These are phyloP conservation scores for Trissoscelio sp. DNA, from an alignment of 2,888 invertebrate genomes.

Conservation along the genomic window DNA sequence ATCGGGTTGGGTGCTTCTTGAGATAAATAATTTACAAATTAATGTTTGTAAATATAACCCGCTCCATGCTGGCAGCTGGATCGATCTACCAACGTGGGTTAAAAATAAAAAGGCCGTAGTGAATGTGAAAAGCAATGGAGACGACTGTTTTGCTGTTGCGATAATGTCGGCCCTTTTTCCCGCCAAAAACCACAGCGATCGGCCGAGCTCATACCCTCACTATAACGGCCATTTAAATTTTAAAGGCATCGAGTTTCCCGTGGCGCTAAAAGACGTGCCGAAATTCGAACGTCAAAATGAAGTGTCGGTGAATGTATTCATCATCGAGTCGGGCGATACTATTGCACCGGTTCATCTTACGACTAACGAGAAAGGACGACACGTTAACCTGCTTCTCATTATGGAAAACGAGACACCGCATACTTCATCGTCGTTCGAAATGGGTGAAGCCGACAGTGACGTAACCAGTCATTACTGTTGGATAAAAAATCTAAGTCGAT, in stretches of 20 bases:
- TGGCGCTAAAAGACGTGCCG: background rate
- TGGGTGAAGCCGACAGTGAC: too few relatives aligned
- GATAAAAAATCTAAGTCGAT: slow-evolving; percentile 17
- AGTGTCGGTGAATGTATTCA: slow-evolving; percentile 14
- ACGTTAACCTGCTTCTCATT: background rate
- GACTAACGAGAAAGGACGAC: background rate
- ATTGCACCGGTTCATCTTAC: slow-evolving; percentile 23
- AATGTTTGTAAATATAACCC: background rate
- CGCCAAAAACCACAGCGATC: background rate
- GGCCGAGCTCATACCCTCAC: background rate
- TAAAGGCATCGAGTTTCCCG: slow-evolving; percentile 6
- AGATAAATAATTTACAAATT: background rate
- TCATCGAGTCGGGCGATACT: too few relatives aligned
- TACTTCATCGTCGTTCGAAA: too few relatives aligned
- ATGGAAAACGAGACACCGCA: too few relatives aligned
- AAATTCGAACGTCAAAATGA: slow-evolving; percentile 25
- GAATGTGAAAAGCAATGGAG: background rate
- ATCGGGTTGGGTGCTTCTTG: background rate
- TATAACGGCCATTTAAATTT: background rate
- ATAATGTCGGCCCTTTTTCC: slow-evolving; percentile 20
- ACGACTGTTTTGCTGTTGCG: slow-evolving; percentile 18
- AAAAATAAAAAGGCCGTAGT: slow-evolving; percentile 11
- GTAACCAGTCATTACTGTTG: slow-evolving; percentile 39
- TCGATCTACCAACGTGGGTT: slow-evolving; percentile 14
- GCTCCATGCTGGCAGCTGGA: background rate